Evolutionary conservation across 1,140 invertebrate genomes (phyloP).

Genomic region (Pseudomyrmex gracilis): DNA sequence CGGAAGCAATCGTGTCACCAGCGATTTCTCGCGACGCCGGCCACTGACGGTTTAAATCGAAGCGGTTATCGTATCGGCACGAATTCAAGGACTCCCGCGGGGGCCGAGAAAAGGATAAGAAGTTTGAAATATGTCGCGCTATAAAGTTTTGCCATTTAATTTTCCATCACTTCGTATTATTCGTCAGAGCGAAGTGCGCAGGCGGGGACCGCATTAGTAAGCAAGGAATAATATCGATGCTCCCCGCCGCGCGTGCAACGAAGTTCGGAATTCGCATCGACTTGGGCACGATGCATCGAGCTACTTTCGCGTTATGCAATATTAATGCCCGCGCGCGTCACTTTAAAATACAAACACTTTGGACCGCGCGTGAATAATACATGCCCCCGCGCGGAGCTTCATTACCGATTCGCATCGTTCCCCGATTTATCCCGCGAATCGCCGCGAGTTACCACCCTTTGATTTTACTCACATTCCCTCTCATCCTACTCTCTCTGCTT

Average conservation of each 20-base stretch:
- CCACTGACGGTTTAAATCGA: constrained; percentile 28
- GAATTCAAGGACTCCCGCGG: constrained; percentile 10
- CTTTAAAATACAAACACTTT: constrained; percentile 74
- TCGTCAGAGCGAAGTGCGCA: constrained; percentile 4
- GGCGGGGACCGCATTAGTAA: constrained; percentile 58
- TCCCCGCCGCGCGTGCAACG: background rate
- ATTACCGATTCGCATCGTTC: constrained; percentile 47
- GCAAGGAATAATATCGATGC: constrained; percentile 65
- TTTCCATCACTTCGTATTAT: constrained; percentile 54
- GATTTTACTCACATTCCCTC: background rate
- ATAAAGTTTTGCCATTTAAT: constrained; percentile 45
- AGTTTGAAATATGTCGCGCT: constrained; percentile 36
- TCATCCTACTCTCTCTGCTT: background rate
- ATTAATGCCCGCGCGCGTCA: constrained; percentile 67
- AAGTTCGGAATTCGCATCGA: constrained; percentile 64
- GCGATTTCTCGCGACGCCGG: constrained; percentile 12
- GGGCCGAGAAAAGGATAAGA: constrained; percentile 3
- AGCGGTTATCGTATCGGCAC: constrained; percentile 1
- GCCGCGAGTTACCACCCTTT: constrained; percentile 19
- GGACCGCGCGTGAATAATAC: constrained; percentile 65
- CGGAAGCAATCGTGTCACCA: constrained; percentile 3
- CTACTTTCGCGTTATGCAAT: constrained; percentile 67
- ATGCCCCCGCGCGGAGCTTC: constrained; percentile 25
- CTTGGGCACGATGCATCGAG: constrained; percentile 58
- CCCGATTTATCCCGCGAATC: constrained; percentile 46